Evolutionary conservation across 92 coral and sea anemone species (phyloP).

Genomic region (Epizoanthus scotinus): DNA sequence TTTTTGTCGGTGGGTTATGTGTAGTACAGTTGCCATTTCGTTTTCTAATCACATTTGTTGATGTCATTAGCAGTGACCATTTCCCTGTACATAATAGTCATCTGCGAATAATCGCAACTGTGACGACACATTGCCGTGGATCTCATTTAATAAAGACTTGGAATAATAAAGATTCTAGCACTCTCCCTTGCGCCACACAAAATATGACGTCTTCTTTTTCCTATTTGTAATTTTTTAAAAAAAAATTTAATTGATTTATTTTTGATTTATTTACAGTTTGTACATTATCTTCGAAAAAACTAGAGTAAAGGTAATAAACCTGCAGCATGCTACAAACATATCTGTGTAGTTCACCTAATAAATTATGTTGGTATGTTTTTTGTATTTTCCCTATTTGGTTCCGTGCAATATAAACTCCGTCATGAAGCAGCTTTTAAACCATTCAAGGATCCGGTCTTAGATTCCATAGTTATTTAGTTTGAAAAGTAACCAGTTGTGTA

Average conservation of each 20-base stretch:
- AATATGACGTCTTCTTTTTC: neutral
- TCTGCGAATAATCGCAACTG: neutral
- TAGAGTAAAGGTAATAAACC: too few relatives aligned
- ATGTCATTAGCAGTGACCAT: neutral
- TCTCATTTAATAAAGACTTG: neutral
- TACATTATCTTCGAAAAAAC: too few relatives aligned
- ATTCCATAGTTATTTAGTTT: conserved; percentile 22
- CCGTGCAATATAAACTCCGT: too few relatives aligned
- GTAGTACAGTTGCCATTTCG: conserved; percentile 2
- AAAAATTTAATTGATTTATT: too few relatives aligned
- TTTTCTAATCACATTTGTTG: neutral
- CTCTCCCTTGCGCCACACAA: conserved; percentile 17
- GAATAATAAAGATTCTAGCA: conserved; percentile 3
- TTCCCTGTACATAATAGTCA: neutral
- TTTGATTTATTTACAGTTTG: too few relatives aligned
- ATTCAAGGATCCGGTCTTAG: conserved; percentile 2
- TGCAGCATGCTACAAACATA: too few relatives aligned
- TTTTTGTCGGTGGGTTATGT: too few relatives aligned
- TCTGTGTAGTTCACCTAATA: too few relatives aligned
- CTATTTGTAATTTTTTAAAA: too few relatives aligned
- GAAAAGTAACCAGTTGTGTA: neutral
- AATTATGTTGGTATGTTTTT: too few relatives aligned
- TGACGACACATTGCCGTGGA: neutral
- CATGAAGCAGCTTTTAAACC: conserved; percentile 6
- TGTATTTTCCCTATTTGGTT: too few relatives aligned